These are phyloP conservation scores for Halcyon senegalensis DNA, from an alignment of 2,113 vertebrate genomes.

Conservation along the genomic window DNA sequence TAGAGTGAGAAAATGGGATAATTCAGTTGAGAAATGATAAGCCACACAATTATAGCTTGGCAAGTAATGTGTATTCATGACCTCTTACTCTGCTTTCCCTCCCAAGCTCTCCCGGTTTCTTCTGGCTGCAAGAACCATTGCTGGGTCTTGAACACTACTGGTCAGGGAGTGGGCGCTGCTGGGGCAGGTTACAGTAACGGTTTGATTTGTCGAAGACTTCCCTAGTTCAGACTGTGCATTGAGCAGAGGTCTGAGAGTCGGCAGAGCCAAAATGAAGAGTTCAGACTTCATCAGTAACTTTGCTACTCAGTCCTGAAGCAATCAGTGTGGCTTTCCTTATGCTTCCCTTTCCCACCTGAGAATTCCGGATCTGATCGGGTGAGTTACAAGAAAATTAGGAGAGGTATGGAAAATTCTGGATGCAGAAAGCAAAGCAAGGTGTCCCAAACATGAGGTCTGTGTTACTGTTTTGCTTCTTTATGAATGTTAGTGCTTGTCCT, in stretches of 20 bases:
- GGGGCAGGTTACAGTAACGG: neutral
- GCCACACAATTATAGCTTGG: neutral
- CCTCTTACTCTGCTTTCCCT: neutral
- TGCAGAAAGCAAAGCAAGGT: neutral
- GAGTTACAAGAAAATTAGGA: neutral
- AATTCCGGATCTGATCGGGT: neutral
- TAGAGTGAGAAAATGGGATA: neutral
- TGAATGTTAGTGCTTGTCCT: neutral
- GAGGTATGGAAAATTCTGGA: neutral
- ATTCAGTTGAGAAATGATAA: neutral
- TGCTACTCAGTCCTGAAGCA: neutral
- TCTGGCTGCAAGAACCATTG: neutral
- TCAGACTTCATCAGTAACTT: neutral
- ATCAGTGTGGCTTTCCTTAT: fast-evolving
- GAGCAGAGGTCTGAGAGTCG: neutral
- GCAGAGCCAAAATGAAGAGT: neutral
- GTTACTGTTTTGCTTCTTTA: neutral
- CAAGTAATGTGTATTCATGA: neutral
- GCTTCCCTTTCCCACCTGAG: neutral
- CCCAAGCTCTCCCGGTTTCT: neutral
- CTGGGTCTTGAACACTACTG: neutral
- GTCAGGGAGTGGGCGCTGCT: neutral
- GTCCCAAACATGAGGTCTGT: neutral
- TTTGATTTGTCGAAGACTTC: neutral
- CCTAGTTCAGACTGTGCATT: neutral